phyloP scores from a whole-genome alignment of 2,888 invertebrate species.

The Prosapia bicincta region DNA sequence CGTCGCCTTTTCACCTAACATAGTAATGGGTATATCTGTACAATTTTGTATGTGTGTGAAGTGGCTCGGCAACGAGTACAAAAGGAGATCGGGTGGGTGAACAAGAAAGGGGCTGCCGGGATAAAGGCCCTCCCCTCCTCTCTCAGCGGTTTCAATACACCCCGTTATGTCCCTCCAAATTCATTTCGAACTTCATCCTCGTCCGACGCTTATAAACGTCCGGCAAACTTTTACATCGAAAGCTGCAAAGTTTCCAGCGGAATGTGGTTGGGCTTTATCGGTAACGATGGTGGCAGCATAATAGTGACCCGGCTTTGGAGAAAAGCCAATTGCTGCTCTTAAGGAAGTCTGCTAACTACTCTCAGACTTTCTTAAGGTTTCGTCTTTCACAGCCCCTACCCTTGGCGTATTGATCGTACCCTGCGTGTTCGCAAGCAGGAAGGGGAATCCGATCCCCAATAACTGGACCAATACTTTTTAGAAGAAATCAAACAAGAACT shows the following conservation, averaged over 20 bases:
- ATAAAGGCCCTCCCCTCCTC: not conserved
- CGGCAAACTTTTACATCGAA: not conserved
- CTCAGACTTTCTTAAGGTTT: not conserved
- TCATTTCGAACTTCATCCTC: conserved; percentile 4
- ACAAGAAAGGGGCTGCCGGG: conserved; percentile 4
- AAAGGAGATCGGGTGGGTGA: conserved; percentile 13
- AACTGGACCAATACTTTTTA: too few species aligned
- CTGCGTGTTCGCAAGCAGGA: too few species aligned
- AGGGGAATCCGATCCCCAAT: too few species aligned
- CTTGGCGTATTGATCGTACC: too few species aligned
- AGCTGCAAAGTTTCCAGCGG: not conserved
- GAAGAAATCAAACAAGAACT: too few species aligned
- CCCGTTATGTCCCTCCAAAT: conserved; percentile 3
- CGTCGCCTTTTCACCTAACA: not conserved
- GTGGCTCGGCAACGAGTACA: conserved; percentile 6
- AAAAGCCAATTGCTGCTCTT: not conserved
- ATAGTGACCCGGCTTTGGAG: not conserved
- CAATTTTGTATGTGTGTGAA: conserved; percentile 11
- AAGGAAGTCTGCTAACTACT: not conserved
- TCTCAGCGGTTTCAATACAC: not conserved
- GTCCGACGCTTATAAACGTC: not conserved
- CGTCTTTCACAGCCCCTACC: not conserved
- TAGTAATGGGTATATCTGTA: conserved; percentile 11
- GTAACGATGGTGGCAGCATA: not conserved
- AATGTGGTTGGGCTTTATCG: not conserved